Conservation (phyloP, 2,888 invertebrate genomes). For the Leptinotarsa tumamoca region DNA sequence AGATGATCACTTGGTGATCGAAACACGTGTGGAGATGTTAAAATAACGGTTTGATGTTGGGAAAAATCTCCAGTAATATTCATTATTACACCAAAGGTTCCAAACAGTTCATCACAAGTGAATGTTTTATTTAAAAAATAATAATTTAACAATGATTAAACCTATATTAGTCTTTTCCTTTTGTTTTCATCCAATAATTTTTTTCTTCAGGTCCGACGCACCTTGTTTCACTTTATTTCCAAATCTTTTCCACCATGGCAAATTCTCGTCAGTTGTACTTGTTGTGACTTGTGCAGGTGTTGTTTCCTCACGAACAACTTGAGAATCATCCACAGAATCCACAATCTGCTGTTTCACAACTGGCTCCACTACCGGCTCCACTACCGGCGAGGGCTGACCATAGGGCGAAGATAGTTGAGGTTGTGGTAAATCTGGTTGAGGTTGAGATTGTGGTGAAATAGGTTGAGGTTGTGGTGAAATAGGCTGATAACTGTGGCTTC, state of each 20-base stretch:
- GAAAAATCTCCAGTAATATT: no score
- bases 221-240: conserved; percentile 69
- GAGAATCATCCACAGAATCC: neutral
- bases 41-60: no score
- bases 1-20: no score
- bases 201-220: conserved; percentile 64
- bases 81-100: no score
- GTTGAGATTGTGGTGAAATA: no score
- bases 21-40: no score
- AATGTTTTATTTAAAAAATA: conserved; percentile 36
- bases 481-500: neutral
- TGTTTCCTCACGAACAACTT: conserved; percentile 31
- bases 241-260: conserved; percentile 70
- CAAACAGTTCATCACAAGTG: no score
- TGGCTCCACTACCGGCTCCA: conserved; percentile 5
- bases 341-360: neutral
- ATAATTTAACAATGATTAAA: conserved; percentile 28
- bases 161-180: conserved; percentile 26
- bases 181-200: conserved; percentile 43
- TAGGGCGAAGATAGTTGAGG: neutral
- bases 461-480: neutral
- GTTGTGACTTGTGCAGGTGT: conserved; percentile 37
- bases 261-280: conserved; percentile 58
- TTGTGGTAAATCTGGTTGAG: no score
- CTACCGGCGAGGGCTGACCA: no score